Percentiles rank a stretch among this genome's conserved stretches.
phyloP scores from a whole-genome alignment of 2,797 vertebrate genomes.

The Ispidina lecontei region DNA sequence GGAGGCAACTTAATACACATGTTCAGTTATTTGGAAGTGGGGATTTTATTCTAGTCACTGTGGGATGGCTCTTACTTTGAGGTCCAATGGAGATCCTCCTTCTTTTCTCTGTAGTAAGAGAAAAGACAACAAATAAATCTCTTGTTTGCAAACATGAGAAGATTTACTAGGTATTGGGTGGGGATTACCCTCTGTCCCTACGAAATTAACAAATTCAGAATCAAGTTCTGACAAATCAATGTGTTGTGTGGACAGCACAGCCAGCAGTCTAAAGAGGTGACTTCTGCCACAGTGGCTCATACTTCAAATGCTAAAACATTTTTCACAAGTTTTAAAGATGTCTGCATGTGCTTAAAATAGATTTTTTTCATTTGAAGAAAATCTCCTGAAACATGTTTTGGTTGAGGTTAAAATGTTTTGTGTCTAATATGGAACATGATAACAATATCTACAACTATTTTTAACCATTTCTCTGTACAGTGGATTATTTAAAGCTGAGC shows the following conservation, averaged over 20 bases:
- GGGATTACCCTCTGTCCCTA: background rate
- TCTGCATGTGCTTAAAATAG: background rate
- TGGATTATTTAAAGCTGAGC: background rate
- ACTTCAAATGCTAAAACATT: background rate
- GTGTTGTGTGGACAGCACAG: background rate
- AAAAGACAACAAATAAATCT: background rate
- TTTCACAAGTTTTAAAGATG: background rate
- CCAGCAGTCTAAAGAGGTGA: background rate
- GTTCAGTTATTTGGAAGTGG: background rate
- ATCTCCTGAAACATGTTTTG: background rate
- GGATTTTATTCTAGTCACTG: background rate
- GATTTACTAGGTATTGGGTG: background rate
- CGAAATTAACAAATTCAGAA: background rate
- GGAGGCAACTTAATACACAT: background rate
- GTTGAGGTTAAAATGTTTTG: background rate
- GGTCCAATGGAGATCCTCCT: background rate
- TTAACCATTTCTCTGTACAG: background rate
- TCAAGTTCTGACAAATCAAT: background rate
- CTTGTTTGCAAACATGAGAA: background rate
- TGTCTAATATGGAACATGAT: background rate
- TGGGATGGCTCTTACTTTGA: background rate
- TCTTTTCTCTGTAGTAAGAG: background rate
- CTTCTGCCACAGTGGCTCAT: background rate
- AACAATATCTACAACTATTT: background rate
- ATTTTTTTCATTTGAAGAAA: background rate